Percentiles rank a stretch among this genome's conserved stretches.
These are phyloP conservation scores for Echinometra lucunter DNA, from an alignment of 53 echinoderm and acorn worm genomes.

Conservation along the genomic window DNA sequence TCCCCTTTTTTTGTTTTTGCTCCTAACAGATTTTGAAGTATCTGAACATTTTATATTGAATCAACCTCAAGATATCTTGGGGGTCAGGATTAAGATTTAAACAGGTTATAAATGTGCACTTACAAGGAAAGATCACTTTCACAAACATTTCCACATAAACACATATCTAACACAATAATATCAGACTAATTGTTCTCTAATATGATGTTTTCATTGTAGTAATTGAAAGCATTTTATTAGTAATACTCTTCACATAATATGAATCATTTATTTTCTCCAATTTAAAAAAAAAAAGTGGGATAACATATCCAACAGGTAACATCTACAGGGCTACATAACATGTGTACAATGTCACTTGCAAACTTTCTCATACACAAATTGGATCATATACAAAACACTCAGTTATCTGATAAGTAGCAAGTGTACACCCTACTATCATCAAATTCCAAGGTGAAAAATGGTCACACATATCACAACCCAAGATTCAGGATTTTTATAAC, in stretches of 20 bases:
- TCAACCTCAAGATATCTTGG: background rate
- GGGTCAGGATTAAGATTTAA: background rate
- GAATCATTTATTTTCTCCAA: background rate
- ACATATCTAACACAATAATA: background rate
- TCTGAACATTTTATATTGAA: background rate
- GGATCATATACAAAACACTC: background rate
- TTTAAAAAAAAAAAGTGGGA: background rate
- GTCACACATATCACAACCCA: background rate
- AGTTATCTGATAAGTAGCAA: background rate
- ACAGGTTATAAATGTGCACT: background rate
- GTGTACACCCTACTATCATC: background rate
- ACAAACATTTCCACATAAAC: background rate
- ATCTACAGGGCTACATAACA: background rate
- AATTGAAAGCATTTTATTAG: slow-evolving; percentile 2
- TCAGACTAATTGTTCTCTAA: background rate
- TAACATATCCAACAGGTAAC: background rate
- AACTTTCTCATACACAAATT: background rate
- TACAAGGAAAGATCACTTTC: background rate
- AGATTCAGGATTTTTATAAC: background rate
- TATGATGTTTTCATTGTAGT: background rate
- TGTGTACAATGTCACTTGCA: background rate
- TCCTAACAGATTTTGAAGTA: too few relatives aligned
- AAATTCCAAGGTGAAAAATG: slow-evolving; percentile 3
- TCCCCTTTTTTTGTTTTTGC: too few relatives aligned
- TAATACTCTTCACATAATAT: background rate